Percentiles rank a stretch among this genome's conserved stretches.
phyloP scores from a whole-genome alignment of 2,797 vertebrate species.

The Enteromius thamalakanensis region DNA sequence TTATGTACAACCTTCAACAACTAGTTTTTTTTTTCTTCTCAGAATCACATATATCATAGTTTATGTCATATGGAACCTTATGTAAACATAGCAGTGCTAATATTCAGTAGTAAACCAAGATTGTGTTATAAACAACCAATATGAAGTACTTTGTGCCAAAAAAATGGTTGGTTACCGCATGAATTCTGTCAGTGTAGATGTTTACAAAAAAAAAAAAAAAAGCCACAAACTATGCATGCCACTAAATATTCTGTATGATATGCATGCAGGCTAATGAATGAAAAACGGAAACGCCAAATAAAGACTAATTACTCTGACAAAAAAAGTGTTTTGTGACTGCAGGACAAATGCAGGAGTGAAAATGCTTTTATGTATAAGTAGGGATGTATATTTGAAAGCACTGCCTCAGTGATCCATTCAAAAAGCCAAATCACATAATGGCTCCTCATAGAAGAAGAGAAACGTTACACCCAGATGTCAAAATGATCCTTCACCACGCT shows the following conservation, averaged over 20 bases:
- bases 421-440: conserved; percentile 72
- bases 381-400: conserved; percentile 40
- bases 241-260: neutral
- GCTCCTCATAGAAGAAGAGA: conserved; percentile 75
- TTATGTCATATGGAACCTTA: neutral
- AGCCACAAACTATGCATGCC: neutral
- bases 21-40: neutral
- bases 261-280: neutral
- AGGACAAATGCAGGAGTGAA: conserved; percentile 17
- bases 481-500: conserved; percentile 71
- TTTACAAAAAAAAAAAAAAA: neutral
- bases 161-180: neutral
- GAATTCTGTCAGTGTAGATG: neutral
- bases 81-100: neutral
- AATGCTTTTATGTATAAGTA: conserved; percentile 26
- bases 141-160: neutral
- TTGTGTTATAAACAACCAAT: neutral
- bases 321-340: neutral
- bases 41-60: neutral
- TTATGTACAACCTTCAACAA: neutral
- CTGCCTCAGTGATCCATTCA: conserved; percentile 68
- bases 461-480: conserved; percentile 77
- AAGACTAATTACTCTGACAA: neutral
- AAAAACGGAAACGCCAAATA: neutral
- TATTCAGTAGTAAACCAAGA: neutral